Base-by-base conservation (phyloP, 2,888 invertebrate genomes). In the Cecidostiba fungosa region DNA sequence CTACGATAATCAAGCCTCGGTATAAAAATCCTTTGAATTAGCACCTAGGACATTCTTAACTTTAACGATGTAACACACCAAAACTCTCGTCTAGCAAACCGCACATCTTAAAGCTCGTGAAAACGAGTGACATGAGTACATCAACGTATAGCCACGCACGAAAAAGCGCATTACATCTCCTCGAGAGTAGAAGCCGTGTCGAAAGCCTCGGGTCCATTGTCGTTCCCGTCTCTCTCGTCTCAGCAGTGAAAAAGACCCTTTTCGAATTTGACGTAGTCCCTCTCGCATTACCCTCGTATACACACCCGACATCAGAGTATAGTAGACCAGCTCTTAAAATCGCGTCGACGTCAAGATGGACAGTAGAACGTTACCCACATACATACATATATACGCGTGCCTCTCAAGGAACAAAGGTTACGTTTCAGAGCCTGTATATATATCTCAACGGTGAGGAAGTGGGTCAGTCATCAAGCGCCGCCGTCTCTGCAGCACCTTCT, bases 131-230 rank as follows among this genome's bases (percentile, higher is more conserved):
- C 10, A 26, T n/a, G n/a, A n/a, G n/a, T 1, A 23, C 23, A 59
- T 29, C 59, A 77, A 77, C 72, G 23, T 43, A 16, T 50, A 50
- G 12, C 10, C 43, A 43, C 43, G n/a, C 4, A 10, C 59, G 70
- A 84, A 84, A 80, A 81, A 85, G 77, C 77, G 81, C 77, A 23
- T 81, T 85, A 77, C 12, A 16, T 66, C 66, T 8, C 62, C n/a
- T n/a, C n/a, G n/a, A n/a, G 12, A 26, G 66, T n/a, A 66, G 23
- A 29, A 26, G n/a, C 14, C 36, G 29, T n/a, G 74, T 59, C 70
- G 77, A 70, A 80, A 76, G 80, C 10, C 62, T 70, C 66, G 47
- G 72, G 23, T 16, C 19, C 43, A 66, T 47, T 66, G 66, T 76
- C 76, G 19, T 50, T 66, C 26, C 4, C 23, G 23, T 76, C 82